phyloP scores from a whole-genome alignment of 2,797 vertebrate genomes.

The Enteromius thamalakanensis region DNA sequence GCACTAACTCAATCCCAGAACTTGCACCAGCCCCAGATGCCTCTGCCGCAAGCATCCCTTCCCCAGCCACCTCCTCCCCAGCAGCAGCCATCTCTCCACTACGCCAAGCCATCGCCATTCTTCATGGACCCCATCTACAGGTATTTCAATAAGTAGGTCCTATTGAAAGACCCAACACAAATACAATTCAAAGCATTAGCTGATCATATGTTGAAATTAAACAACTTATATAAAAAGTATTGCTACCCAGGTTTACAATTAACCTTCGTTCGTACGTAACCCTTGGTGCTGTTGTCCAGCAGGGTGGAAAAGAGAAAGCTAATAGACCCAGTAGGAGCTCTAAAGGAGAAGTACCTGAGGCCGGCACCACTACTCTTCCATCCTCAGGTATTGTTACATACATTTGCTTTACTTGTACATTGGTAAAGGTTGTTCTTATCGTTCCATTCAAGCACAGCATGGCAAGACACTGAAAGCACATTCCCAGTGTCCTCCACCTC shows the following conservation, averaged over 20 bases:
- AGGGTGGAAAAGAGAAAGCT: conserved; percentile 99
- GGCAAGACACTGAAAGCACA: not conserved
- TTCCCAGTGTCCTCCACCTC: conserved; percentile 19
- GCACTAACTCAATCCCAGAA: conserved; percentile 82
- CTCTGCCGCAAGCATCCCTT: conserved; percentile 78
- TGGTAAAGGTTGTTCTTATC: not conserved
- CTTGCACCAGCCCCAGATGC: conserved; percentile 73
- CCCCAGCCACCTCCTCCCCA: conserved; percentile 80
- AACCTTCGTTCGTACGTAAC: conserved; percentile 89
- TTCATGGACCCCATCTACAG: conserved; percentile 99
- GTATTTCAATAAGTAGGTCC: conserved; percentile 86
- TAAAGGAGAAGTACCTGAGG: conserved; percentile 96
- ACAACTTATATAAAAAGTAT: conserved; percentile 27
- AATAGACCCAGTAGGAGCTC: conserved; percentile 91
- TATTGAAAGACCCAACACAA: not conserved
- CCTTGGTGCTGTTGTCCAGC: conserved; percentile 97
- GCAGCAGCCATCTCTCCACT: conserved; percentile 91
- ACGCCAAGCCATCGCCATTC: conserved; percentile 97
- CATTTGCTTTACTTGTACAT: not conserved
- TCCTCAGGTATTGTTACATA: conserved; percentile 85
- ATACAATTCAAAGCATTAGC: not conserved
- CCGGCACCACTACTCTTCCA: conserved; percentile 94
- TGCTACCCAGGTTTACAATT: conserved; percentile 42
- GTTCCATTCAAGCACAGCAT: not conserved
- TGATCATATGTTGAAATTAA: conserved; percentile 7